These are phyloP conservation scores for Eurypyga helias DNA, from an alignment of 2,113 vertebrate genomes.

Conservation along the genomic window DNA sequence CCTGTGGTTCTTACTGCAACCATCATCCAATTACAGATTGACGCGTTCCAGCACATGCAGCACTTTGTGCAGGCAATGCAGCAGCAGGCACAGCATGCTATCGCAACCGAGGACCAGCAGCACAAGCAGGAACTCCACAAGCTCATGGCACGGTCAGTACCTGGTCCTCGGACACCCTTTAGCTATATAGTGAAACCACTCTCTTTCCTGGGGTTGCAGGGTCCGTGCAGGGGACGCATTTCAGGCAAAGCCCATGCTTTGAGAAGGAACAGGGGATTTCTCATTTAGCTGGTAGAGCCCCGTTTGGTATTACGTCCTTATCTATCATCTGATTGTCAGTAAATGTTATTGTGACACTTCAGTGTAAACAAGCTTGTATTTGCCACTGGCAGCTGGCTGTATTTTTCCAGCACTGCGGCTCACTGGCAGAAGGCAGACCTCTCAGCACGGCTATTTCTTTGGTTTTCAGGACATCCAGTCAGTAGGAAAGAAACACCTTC, in stretches of 20 bases:
- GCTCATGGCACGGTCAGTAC: conserved; percentile 94
- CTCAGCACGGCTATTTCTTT: background rate
- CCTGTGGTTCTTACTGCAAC: background rate
- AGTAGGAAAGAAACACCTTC: background rate
- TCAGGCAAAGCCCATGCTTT: background rate
- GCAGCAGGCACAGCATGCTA: conserved; percentile 93
- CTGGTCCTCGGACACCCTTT: background rate
- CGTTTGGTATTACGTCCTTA: background rate
- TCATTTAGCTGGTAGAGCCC: background rate
- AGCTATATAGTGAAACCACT: background rate
- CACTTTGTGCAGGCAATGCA: conserved; percentile 97
- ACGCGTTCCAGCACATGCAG: conserved; percentile 98
- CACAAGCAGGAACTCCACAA: conserved; percentile 97
- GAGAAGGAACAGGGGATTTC: background rate
- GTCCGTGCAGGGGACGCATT: background rate
- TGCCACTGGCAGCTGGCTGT: background rate
- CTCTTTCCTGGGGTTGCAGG: background rate
- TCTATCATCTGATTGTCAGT: background rate
- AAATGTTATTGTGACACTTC: background rate
- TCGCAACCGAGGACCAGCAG: conserved; percentile 93
- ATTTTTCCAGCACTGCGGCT: conserved; percentile 18
- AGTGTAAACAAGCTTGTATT: background rate
- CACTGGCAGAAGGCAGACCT: background rate
- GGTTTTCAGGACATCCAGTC: background rate
- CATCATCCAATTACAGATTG: conserved; percentile 80